Percentiles rank a stretch among this genome's conserved stretches.
These are phyloP conservation scores for Anhinga rufa DNA, from an alignment of 2,113 vertebrate genomes.

Conservation along the genomic window DNA sequence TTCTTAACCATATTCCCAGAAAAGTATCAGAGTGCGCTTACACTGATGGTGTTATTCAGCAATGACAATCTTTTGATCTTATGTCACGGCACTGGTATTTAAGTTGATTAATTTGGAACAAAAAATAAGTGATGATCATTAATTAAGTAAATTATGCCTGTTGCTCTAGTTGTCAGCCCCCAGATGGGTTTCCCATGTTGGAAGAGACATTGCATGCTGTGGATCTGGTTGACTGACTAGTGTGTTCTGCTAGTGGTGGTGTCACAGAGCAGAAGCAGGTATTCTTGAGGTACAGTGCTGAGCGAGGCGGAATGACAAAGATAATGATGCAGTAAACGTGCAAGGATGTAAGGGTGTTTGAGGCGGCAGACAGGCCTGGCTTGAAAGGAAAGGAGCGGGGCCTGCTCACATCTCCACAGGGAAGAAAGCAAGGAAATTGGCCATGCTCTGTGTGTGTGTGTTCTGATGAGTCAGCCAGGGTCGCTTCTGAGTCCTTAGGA, in stretches of 20 bases:
- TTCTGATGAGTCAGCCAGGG: neutral
- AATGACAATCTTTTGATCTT: neutral
- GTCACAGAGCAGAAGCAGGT: neutral
- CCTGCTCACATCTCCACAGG: neutral
- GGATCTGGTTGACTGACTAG: neutral
- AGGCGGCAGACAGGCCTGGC: neutral
- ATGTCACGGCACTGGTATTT: neutral
- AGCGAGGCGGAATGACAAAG: neutral
- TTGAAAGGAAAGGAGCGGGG: neutral
- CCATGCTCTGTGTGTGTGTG: neutral
- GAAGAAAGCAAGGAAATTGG: neutral
- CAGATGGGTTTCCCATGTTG: neutral
- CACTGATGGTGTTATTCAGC: neutral
- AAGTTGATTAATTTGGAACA: neutral
- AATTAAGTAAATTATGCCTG: neutral
- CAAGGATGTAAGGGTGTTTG: neutral
- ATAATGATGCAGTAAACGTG: neutral
- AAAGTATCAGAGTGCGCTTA: neutral
- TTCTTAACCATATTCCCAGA: neutral
- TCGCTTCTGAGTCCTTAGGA: neutral
- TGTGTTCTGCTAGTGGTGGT: neutral
- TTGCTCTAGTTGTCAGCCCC: neutral
- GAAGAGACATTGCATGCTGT: neutral
- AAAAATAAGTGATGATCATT: neutral
- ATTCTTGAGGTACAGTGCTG: neutral